These are phyloP conservation scores for Labeo rohita DNA, from an alignment of 2,113 vertebrate species.

Conservation along the genomic window DNA sequence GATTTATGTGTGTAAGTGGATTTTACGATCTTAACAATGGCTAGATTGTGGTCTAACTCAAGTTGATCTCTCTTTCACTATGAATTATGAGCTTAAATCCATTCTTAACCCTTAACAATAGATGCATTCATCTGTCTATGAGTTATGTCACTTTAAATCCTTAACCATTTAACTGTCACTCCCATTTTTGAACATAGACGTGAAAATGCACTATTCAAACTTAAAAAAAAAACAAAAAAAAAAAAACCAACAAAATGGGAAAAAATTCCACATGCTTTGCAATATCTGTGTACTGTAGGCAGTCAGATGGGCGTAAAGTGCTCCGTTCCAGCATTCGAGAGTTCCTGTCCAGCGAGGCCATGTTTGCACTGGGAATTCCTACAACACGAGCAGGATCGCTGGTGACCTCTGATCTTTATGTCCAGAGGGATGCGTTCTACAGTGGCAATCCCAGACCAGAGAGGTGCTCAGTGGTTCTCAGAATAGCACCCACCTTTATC, in stretches of 20 bases:
- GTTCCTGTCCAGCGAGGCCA: constrained; percentile 90
- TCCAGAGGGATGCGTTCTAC: constrained; percentile 81
- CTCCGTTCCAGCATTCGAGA: constrained; percentile 88
- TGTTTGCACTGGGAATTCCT: constrained; percentile 86
- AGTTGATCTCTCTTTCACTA: neutral
- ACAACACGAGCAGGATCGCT: constrained; percentile 85
- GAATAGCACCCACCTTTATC: constrained; percentile 83
- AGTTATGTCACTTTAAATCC: too few species aligned
- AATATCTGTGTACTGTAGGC: constrained; percentile 65
- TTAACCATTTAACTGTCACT: too few species aligned
- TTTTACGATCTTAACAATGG: too few species aligned
- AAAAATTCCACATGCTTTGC: neutral
- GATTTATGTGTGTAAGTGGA: too few species aligned
- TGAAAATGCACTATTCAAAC: too few species aligned
- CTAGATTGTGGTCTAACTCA: neutral
- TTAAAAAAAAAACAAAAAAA: neutral
- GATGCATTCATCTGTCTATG: neutral
- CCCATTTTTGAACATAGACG: too few species aligned
- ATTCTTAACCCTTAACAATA: neutral
- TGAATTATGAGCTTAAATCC: neutral
- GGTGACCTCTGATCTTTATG: constrained; percentile 80
- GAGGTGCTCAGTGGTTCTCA: constrained; percentile 82
- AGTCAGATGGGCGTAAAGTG: constrained; percentile 87
- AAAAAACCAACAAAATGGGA: neutral
- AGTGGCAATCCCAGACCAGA: constrained; percentile 81